Percentiles rank a stretch among this genome's conserved stretches.
Conservation (phyloP, 2,113 vertebrate genomes). For the Sphyrna mokarran region DNA sequence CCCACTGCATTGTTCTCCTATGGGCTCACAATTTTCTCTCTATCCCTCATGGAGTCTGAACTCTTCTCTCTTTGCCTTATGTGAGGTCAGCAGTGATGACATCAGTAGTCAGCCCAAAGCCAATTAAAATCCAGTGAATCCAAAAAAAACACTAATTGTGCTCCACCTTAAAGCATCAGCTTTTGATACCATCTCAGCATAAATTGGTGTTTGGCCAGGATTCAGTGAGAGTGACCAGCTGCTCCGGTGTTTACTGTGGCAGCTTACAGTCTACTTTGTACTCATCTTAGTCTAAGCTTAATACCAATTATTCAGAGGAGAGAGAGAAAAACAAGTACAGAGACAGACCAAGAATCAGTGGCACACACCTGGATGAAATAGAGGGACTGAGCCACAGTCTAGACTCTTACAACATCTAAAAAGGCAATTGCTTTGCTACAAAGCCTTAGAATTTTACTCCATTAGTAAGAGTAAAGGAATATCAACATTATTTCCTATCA, state of each 20-base stretch:
- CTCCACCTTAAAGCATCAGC: background rate
- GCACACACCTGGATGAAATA: background rate
- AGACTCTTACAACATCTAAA: background rate
- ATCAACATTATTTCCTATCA: background rate
- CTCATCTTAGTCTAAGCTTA: background rate
- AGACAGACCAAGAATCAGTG: background rate
- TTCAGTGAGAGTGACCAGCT: background rate
- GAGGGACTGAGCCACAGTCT: background rate
- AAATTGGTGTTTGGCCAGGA: background rate
- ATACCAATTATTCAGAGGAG: background rate
- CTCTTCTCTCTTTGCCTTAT: background rate
- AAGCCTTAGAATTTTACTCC: background rate
- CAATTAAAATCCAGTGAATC: background rate
- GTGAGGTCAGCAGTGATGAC: background rate
- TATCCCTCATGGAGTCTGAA: background rate
- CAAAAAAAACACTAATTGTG: background rate
- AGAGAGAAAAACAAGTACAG: background rate
- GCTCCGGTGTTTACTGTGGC: background rate
- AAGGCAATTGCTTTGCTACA: background rate
- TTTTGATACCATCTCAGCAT: background rate
- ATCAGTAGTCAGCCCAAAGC: background rate
- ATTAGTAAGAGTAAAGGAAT: background rate
- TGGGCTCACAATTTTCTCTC: background rate
- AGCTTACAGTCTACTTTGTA: background rate
- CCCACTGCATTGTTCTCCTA: background rate